Evolutionary conservation across 1,140 invertebrate species (phyloP).

Genomic region (Drosophila rufa): DNA sequence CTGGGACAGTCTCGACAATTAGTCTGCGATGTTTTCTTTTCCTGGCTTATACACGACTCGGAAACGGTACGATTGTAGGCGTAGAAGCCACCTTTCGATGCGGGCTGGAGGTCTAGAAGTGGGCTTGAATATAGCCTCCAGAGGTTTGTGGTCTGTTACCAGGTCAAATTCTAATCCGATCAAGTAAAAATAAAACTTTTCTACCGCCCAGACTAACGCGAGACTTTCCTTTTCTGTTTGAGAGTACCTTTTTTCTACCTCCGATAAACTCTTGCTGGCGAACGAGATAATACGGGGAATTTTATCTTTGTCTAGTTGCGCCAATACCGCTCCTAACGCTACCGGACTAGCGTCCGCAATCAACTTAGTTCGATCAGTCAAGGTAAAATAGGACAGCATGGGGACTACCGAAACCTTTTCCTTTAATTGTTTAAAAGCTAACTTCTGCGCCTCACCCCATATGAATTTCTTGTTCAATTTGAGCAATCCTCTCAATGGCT

Average conservation of each 20-base stretch:
- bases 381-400: background rate
- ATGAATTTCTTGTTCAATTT: background rate
- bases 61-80: background rate
- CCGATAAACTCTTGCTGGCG: slow-evolving; percentile 23
- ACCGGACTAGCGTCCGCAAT: slow-evolving; percentile 6
- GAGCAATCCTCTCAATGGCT: background rate
- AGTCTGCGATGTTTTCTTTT: slow-evolving; percentile 14
- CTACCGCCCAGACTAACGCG: too few relatives aligned
- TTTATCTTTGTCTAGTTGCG: slow-evolving; percentile 16
- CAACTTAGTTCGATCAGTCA: background rate
- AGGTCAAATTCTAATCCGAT: background rate
- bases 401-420: background rate
- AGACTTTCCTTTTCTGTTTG: slow-evolving; percentile 1
- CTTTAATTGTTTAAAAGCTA: background rate
- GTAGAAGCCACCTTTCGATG: background rate
- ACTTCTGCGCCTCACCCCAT: slow-evolving; percentile 11
- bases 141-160: background rate
- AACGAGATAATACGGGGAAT: slow-evolving; percentile 23
- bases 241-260: slow-evolving; percentile 30
- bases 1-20: slow-evolving; percentile 19
- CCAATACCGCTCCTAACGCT: slow-evolving; percentile 23
- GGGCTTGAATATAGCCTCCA: background rate
- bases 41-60: too few relatives aligned
- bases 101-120: background rate
- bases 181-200: background rate